phyloP scores from a whole-genome alignment of 2,113 vertebrate species.

The Halcyon malimbica region DNA sequence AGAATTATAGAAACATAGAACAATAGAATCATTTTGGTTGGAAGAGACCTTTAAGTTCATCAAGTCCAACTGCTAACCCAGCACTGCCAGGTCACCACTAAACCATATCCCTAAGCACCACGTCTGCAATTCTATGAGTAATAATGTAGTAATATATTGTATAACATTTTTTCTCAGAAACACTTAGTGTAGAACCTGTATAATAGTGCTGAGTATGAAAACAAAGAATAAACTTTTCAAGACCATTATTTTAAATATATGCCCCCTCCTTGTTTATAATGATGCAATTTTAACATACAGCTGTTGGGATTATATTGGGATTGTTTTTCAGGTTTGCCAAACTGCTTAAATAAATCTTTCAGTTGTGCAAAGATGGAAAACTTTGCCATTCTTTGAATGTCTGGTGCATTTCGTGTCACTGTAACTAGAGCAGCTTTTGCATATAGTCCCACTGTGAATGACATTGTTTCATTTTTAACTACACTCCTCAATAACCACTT shows the following conservation, averaged over 20 bases:
- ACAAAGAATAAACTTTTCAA: not conserved
- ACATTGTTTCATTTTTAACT: not conserved
- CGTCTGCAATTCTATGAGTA: not conserved
- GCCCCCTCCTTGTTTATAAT: not conserved
- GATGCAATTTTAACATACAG: not conserved
- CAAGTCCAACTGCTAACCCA: not conserved
- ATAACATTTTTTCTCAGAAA: not conserved
- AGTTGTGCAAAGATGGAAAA: not conserved
- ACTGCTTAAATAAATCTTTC: not conserved
- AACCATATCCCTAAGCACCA: not conserved
- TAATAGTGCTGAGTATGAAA: not conserved
- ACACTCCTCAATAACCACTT: not conserved
- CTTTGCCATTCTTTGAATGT: not conserved
- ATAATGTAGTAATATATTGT: not conserved
- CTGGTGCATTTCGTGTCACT: not conserved
- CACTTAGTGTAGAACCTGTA: not conserved
- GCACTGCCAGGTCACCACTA: not conserved
- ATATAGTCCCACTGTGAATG: not conserved
- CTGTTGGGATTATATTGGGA: not conserved
- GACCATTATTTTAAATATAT: not conserved
- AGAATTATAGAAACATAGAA: not conserved
- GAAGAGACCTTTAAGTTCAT: not conserved
- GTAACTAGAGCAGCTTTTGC: not conserved
- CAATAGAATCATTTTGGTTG: not conserved
- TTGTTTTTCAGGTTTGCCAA: not conserved